A percentile compares a stretch with the other conserved stretches of the same genome.
These are phyloP conservation scores for Vicugna pacos DNA, from an alignment of 2,113 vertebrate genomes.

Conservation along the genomic window DNA sequence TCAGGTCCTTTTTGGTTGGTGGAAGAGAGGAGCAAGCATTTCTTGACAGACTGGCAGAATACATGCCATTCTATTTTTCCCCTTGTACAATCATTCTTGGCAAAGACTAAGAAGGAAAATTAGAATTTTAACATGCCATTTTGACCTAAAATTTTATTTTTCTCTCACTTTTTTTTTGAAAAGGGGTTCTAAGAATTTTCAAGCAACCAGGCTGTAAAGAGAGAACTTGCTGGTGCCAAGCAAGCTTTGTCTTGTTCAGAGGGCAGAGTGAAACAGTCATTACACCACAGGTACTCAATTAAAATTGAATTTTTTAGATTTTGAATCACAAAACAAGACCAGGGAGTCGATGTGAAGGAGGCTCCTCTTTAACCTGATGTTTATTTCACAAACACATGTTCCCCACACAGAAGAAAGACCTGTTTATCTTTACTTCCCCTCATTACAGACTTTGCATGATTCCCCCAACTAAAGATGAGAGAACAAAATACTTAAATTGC, in stretches of 20 bases:
- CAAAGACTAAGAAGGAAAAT: conserved; percentile 41
- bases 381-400: neutral
- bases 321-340: conserved; percentile 20
- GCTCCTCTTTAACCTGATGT: neutral
- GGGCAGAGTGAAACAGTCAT: neutral
- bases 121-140: neutral
- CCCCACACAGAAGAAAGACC: neutral
- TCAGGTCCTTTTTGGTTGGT: neutral
- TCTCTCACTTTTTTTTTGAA: neutral
- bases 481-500: neutral
- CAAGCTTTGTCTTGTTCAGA: neutral
- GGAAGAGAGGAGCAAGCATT: neutral
- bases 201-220: neutral
- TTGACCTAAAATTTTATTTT: neutral
- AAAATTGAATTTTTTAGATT: neutral
- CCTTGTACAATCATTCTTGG: conserved; percentile 12
- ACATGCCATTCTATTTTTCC: neutral
- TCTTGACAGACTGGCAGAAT: neutral
- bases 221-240: neutral
- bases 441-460: neutral
- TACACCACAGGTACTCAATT: neutral
- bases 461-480: neutral
- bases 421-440: neutral
- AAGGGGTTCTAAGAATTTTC: neutral
- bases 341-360: neutral